Percentiles rank a stretch among this genome's conserved stretches.
These are phyloP conservation scores for Tauraco erythrolophus DNA, from an alignment of 2,113 vertebrate species.

Conservation along the genomic window DNA sequence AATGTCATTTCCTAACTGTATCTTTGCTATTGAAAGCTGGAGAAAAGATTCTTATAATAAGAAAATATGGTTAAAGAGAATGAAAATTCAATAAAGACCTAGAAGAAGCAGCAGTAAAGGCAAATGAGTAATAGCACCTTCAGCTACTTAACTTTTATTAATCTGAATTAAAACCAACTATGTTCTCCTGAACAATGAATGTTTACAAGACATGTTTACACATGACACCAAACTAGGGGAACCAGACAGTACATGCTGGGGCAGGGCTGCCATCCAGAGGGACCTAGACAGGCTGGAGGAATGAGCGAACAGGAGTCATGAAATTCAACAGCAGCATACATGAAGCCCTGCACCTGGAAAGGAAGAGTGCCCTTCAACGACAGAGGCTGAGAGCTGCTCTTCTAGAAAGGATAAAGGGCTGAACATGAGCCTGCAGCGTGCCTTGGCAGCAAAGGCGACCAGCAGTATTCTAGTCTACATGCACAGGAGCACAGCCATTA, in stretches of 20 bases:
- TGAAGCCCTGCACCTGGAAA: not conserved
- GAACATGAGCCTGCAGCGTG: not conserved
- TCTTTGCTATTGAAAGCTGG: not conserved
- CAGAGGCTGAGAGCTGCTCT: not conserved
- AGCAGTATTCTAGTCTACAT: not conserved
- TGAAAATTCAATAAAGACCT: not conserved
- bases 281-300: not conserved
- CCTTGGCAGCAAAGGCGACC: not conserved
- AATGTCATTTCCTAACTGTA: not conserved
- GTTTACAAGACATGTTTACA: not conserved
- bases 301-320: not conserved
- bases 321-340: not conserved
- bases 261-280: not conserved
- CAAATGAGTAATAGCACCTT: not conserved
- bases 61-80: not conserved
- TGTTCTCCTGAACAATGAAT: not conserved
- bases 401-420: not conserved
- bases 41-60: not conserved
- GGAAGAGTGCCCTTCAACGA: not conserved
- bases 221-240: not conserved
- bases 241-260: not conserved
- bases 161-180: not conserved
- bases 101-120: not conserved
- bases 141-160: not conserved
- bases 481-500: too few relatives aligned